Evolutionary conservation across 35 echinoderm and acorn worm species (phyloP).

Genomic region (Lytechinus pictus): DNA sequence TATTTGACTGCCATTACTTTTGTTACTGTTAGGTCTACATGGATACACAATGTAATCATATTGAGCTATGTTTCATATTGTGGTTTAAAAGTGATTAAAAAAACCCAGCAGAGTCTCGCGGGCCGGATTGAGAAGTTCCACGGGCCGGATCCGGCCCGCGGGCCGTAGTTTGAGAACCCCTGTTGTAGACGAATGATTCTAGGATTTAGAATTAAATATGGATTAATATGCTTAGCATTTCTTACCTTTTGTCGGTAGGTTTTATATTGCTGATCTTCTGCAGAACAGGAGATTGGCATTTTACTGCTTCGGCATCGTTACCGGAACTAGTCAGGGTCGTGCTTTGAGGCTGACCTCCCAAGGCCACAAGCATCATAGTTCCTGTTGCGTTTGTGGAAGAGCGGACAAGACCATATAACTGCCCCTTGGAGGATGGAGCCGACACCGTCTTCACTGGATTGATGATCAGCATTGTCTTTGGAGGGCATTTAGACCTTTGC

Average conservation of each 20-base stretch:
- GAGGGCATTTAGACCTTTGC: not conserved
- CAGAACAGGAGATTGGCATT: not conserved
- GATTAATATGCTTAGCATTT: not conserved
- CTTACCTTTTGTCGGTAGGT: conserved; percentile 35
- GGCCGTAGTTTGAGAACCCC: too few species aligned
- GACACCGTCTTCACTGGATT: not conserved
- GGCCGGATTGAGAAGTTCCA: too few species aligned
- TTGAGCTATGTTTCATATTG: too few species aligned
- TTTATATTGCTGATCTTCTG: not conserved
- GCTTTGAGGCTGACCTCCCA: not conserved
- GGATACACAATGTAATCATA: too few species aligned
- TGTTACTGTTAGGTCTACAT: too few species aligned
- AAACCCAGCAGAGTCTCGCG: too few species aligned
- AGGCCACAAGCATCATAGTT: not conserved
- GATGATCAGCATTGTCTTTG: not conserved
- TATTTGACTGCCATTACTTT: too few species aligned
- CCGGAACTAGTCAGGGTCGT: not conserved
- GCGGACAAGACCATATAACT: not conserved
- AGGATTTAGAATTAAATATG: not conserved
- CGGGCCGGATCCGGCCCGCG: too few species aligned
- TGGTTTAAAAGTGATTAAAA: too few species aligned
- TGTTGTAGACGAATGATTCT: too few species aligned
- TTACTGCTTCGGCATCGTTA: not conserved
- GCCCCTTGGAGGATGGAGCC: not conserved
- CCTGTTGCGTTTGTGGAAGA: not conserved